phyloP scores from a whole-genome alignment of 64 coral and sea anemone genomes.

The Cladopsammia gracilis region DNA sequence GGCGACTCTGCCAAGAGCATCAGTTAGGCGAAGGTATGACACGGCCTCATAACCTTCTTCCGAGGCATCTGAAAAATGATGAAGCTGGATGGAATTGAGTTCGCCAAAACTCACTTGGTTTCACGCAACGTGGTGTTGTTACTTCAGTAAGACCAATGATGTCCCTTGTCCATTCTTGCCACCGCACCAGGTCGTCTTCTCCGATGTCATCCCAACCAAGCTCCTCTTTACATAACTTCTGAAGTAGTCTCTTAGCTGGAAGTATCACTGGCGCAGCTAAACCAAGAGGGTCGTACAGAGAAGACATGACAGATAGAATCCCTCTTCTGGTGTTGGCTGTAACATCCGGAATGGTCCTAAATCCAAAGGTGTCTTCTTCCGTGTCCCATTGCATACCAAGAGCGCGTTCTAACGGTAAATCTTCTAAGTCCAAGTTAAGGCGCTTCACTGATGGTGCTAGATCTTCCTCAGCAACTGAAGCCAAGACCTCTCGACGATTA shows the following conservation, averaged over 20 bases:
- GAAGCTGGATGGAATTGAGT: neutral
- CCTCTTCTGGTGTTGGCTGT: neutral
- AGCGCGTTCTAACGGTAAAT: conserved; percentile 53
- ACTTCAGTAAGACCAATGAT: no score
- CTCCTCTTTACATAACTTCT: conserved; percentile 1
- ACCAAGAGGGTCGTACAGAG: neutral
- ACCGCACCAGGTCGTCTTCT: neutral
- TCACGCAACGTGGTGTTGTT: no score
- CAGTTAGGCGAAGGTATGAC: neutral
- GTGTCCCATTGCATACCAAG: conserved; percentile 59
- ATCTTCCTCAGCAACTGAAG: conserved; percentile 11
- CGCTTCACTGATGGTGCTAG: conserved; percentile 39
- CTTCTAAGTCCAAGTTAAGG: conserved; percentile 41
- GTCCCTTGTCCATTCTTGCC: neutral
- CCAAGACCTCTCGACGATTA: conserved; percentile 23
- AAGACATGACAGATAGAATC: conserved; percentile 9
- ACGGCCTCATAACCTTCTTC: neutral
- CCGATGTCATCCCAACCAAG: conserved; percentile 11
- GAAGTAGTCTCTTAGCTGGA: conserved; percentile 20
- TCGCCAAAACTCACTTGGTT: no score
- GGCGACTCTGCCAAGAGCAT: neutral
- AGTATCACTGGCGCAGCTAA: neutral
- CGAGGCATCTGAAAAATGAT: neutral
- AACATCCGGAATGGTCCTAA: neutral
- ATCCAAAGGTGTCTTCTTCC: conserved; percentile 4